phyloP scores from a whole-genome alignment of 1,140 invertebrate species.

The Rhopalosiphum maidis region DNA sequence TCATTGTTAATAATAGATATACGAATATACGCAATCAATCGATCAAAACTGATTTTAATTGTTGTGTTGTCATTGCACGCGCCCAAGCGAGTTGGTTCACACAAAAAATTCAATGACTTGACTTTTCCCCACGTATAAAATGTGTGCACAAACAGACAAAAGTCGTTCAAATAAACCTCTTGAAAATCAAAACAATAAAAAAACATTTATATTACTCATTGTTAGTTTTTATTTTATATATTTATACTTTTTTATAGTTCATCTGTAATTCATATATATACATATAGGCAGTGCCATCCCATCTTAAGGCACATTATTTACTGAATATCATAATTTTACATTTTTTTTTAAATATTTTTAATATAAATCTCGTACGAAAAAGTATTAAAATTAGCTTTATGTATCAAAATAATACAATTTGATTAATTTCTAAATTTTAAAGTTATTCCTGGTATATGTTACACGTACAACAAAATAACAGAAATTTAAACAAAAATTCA shows the following conservation, averaged over 20 bases:
- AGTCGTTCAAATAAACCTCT: neutral
- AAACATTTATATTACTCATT: neutral
- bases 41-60: conserved; percentile 41
- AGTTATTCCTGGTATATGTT: no score
- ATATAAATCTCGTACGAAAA: no score
- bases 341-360: no score
- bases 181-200: neutral
- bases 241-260: neutral
- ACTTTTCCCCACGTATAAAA: conserved; percentile 1
- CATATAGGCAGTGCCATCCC: no score
- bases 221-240: neutral
- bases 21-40: neutral
- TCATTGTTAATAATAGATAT: conserved; percentile 25
- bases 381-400: no score
- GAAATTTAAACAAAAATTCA: no score
- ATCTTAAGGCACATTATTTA: no score
- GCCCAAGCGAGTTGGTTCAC: neutral
- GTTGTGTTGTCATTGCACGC: conserved; percentile 28
- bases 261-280: neutral
- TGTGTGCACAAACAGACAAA: neutral
- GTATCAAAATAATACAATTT: no score
- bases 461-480: no score
- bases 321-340: no score
- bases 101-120: conserved; percentile 10
- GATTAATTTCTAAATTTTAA: no score